Conservation (phyloP, 2,113 vertebrate species). For the Ochotona princeps region DNA sequence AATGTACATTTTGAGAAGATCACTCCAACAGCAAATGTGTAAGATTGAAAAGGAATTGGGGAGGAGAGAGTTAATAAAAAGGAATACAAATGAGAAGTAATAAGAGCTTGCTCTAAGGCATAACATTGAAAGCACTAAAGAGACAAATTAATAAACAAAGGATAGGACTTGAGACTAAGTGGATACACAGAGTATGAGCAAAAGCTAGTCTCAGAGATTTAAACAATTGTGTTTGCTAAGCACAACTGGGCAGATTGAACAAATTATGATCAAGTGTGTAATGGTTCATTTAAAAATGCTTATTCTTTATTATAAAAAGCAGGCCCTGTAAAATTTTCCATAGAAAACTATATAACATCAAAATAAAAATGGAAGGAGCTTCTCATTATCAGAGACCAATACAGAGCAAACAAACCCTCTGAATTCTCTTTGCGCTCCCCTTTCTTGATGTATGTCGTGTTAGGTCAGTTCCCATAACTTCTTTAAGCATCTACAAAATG, state of each 20-base stretch:
- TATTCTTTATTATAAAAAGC: neutral
- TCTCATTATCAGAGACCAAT: neutral
- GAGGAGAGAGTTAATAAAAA: neutral
- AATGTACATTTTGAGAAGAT: neutral
- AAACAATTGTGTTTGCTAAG: neutral
- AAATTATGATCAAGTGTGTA: neutral
- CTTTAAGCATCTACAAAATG: neutral
- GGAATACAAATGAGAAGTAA: neutral
- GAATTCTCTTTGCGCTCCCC: neutral
- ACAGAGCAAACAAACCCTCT: neutral
- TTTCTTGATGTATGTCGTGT: neutral
- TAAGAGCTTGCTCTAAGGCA: neutral
- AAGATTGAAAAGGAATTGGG: neutral
- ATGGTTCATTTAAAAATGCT: neutral
- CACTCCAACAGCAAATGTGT: neutral
- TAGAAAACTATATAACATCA: neutral
- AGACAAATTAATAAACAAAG: neutral
- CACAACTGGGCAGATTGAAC: neutral
- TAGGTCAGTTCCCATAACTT: neutral
- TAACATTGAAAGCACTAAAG: neutral
- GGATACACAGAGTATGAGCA: neutral
- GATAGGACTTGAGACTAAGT: neutral
- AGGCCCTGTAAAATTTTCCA: neutral
- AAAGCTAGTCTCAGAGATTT: neutral
- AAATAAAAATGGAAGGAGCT: neutral